phyloP scores from a whole-genome alignment of 2,113 vertebrate species.

The Gallinago jamesoni region DNA sequence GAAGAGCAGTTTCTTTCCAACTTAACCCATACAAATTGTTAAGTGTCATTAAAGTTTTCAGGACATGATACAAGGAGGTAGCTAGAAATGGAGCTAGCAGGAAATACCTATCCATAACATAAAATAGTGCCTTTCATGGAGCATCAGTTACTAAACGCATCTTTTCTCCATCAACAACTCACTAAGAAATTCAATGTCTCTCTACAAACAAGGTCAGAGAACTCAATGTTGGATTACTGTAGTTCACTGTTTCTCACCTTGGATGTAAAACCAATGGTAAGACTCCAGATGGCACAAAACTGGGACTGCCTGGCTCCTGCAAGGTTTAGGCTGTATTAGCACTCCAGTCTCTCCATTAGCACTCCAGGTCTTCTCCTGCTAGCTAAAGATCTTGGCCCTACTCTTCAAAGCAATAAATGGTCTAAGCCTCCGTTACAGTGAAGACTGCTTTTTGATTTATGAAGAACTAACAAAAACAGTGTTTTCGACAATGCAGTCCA shows the following conservation, averaged over 20 bases:
- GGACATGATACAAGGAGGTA: background rate
- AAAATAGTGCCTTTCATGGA: background rate
- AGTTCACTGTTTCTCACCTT: background rate
- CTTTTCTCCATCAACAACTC: background rate
- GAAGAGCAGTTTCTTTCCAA: background rate
- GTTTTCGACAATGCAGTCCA: background rate
- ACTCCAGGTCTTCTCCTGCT: background rate
- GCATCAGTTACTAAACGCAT: background rate
- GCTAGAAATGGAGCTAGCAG: background rate
- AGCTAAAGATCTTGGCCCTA: background rate
- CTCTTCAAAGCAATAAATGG: background rate
- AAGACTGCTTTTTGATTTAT: background rate
- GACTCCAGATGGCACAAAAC: slow-evolving; percentile 7
- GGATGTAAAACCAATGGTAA: background rate
- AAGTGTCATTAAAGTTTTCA: background rate
- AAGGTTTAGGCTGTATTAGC: background rate
- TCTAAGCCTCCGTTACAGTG: background rate
- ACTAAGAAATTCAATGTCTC: background rate
- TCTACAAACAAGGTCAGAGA: background rate
- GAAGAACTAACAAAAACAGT: background rate
- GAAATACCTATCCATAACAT: background rate
- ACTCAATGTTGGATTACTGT: background rate
- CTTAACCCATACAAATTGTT: background rate
- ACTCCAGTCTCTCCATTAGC: background rate
- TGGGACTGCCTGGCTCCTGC: background rate